Base-by-base conservation (phyloP, 2,888 invertebrate genomes). In the Malachius bipustulatus region DNA sequence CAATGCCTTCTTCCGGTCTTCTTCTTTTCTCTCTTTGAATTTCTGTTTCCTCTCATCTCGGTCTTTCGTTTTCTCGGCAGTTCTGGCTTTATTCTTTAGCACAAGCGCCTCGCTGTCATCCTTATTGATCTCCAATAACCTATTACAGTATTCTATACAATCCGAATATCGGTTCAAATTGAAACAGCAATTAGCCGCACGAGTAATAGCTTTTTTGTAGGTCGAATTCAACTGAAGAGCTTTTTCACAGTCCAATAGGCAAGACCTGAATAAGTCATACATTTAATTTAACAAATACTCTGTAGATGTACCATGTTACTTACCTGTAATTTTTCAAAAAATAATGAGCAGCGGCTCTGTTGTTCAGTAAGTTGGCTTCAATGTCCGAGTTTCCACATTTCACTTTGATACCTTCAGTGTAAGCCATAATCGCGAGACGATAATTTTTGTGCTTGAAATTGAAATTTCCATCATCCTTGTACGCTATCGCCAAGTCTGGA, bases 381-480 rank as follows among this genome's bases (percentile, higher is more conserved):
- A 93, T 60, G 44, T 82, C 76, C 1, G 63, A 53, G 42, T 71
- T 65, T 0, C 67, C 63, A 58, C 83, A 83, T 50, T 78, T 79
- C 2, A 74, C 68, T 60, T 79, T 83, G 26, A 97, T 74, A 1
- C 88, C 97, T 62, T 91, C 90, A 0, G 89, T 87, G 56, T 94
- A 74, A 56, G 71, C 66, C 35, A 82, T 63, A 40, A 91, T 77
- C 1, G 94, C 89, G 57, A 89, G 69, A 42, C 88, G 70, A 56
- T 93, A 98, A 55, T 96, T 93, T 57, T 89, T 93, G 53, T 82
- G 77, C 55, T 91, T 88, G 59, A 91, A 94, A 62, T 94, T 87
- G 47, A 84, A 84, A 60, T 94, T 94, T 0, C 97, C 98, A 64
- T 97, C 97, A 37, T 90, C 89, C 59, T 94, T 96, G 57, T 93